Evolutionary conservation across 2,888 invertebrate species (phyloP), one percentile per base, ranked within the genome.

Genomic region (Agrilus biguttatus): DNA sequence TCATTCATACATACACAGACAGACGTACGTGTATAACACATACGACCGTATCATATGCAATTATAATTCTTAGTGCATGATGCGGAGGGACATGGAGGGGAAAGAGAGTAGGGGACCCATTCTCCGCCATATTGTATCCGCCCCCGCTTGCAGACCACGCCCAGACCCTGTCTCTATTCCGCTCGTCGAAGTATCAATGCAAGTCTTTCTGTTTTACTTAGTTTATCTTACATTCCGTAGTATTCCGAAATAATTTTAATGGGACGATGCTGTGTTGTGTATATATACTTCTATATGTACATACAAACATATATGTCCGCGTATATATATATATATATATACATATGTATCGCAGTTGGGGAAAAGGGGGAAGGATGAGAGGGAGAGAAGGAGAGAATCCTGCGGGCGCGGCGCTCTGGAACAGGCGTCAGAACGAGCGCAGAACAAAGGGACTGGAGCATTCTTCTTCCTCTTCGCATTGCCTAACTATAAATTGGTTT

Each of bases 41-140:
- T 28, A 28, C 28, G 28, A 28, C 28, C 28, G 10, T 62, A 65
- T 63, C 61, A 63, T 62, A 63, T 63, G 63, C 62, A 65, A 63
- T 65, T 64, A 64, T 63, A 64, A 64, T 64, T 63, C 63, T 58
- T 57, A 55, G 61, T 62, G 64, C 61, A 62, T 59, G 62, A 61
- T 61, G 60, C 58, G 52, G 49, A 52, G 54, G 53, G 53, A 55
- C 54, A 51, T 53, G 56, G 58, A 56, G 60, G 61, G 57, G 57
- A 52, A 53, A 47, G 51, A 56, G 59, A 56, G 61, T 60, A 59
- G 60, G 60, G 58, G 59, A 28, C 28, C 10, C 55, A 58, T 49
- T 57, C 58, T 60, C 63, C 64, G 64, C 65, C 65, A 65, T 65
- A 65, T 65, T 65, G 65, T 65, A 62, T 55, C 63, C 64, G 64